Base-by-base conservation (phyloP, 1,140 invertebrate species). In the Zaprionus kolodkinae region DNA sequence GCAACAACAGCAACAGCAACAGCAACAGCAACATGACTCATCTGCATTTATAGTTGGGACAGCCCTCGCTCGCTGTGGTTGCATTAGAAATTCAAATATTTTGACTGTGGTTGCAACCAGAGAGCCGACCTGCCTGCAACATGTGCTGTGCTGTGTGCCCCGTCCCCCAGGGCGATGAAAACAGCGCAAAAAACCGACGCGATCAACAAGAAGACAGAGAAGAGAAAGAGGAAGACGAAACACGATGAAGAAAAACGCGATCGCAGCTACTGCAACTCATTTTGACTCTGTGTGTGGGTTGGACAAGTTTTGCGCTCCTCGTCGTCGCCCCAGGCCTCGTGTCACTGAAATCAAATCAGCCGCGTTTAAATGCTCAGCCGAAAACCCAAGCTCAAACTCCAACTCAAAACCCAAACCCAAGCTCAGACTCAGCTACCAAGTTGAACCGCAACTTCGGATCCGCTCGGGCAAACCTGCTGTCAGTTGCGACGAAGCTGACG, bases 61-160 rank as follows among this genome's bases (percentile, higher is more conserved):
- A 69, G 69, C 83, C 83, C 83, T 86, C 84, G 84, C 76, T 62
- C 21, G 21, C 21, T 62, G 43, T 75, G 38, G 81, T 64, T 35
- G 81, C 71, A 87, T 87, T 87, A 89, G 85, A 87, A 81, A 87
- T 87, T 87, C 78, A 88, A 89, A 87, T 87, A 89, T 87, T 87
- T 87, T 87, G 85, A 87, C 78, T 80, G 71, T 60, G 62, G 52
- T 55, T 70, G 70, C 59, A 72, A 21, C 21, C 21, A 21, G 21
- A 21, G 21, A 21, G 1, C 21, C 21, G 21, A 21, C 2, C 1
- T 21, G 79, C 83, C 79, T 88, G 84, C 83, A 83, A 77, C 79
- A 69, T 73, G 69, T 64, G 27, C 27, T 73, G 69, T 64, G 27
- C 27, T 73, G 69, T 64, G 69, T 64, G 63, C 43, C 56, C 33